phyloP scores from a whole-genome alignment of 2,888 invertebrate genomes.

The Nezara viridula region DNA sequence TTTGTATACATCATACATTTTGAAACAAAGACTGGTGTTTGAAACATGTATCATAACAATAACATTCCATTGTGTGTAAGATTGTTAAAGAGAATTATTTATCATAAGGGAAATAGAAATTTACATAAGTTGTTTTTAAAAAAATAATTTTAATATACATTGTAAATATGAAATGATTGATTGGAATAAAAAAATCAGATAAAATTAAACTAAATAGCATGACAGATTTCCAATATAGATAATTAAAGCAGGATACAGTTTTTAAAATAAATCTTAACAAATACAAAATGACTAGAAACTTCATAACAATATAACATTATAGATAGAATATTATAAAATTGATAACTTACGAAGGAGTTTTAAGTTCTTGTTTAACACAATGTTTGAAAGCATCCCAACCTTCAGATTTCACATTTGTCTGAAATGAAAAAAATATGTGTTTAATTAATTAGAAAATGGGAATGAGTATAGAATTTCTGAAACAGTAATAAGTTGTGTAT shows the following conservation, averaged over 20 bases:
- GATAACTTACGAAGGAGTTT: conserved; percentile 70
- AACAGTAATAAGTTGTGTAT: neutral
- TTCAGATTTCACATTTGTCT: conserved; percentile 90
- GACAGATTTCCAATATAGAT: neutral
- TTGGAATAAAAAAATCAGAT: neutral
- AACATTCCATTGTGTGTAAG: neutral
- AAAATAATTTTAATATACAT: neutral
- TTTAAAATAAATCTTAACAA: neutral
- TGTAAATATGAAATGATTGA: neutral
- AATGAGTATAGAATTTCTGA: neutral
- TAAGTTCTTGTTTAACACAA: conserved; percentile 93
- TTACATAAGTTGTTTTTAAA: neutral
- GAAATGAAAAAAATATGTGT: conserved; percentile 68
- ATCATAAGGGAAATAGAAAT: neutral
- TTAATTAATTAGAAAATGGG: conserved; percentile 39
- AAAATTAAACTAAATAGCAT: neutral
- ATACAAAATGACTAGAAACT: conserved; percentile 30
- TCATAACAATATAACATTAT: neutral
- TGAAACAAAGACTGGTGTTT: neutral
- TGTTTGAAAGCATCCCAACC: conserved; percentile 94
- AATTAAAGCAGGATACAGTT: neutral
- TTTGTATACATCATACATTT: neutral
- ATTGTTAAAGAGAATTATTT: neutral
- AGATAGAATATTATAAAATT: neutral
- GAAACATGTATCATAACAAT: neutral